These are phyloP conservation scores for Aphidius colemani DNA, from an alignment of 2,888 invertebrate species.

Conservation along the genomic window DNA sequence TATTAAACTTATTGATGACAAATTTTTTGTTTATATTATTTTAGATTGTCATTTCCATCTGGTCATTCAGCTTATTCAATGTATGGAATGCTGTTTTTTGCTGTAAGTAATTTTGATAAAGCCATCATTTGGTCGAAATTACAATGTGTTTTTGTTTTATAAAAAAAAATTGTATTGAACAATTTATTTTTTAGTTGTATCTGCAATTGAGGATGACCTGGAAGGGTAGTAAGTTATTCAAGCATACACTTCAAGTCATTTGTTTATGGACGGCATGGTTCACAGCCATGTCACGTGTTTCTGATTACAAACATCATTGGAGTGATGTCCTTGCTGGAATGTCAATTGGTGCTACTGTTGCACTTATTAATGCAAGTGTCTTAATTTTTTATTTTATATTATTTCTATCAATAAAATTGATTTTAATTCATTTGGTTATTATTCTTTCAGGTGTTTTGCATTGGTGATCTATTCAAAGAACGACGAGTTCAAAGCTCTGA, in stretches of 20 bases:
- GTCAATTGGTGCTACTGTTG: too few relatives aligned
- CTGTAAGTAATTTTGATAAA: slow-evolving; percentile 63
- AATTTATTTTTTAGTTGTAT: slow-evolving; percentile 52
- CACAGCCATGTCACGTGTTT: slow-evolving; percentile 87
- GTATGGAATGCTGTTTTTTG: slow-evolving; percentile 83
- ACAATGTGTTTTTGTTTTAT: slow-evolving; percentile 16
- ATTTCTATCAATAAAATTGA: background rate
- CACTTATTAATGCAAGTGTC: background rate
- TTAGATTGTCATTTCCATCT: slow-evolving; percentile 84
- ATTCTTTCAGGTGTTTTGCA: slow-evolving; percentile 43
- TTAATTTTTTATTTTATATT: background rate
- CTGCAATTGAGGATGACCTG: slow-evolving; percentile 84
- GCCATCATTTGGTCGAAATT: background rate
- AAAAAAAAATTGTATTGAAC: slow-evolving; percentile 16
- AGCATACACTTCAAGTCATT: slow-evolving; percentile 81
- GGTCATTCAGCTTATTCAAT: slow-evolving; percentile 91
- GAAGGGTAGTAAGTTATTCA: slow-evolving; percentile 78
- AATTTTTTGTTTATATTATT: slow-evolving; percentile 34
- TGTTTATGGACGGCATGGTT: slow-evolving; percentile 81
- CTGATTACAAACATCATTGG: slow-evolving; percentile 98
- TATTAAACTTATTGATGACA: slow-evolving; percentile 5
- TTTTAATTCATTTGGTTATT: background rate
- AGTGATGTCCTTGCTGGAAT: slow-evolving; percentile 90
- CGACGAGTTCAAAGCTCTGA: slow-evolving; percentile 13
- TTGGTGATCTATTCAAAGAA: slow-evolving; percentile 51